Conservation (phyloP, 2,888 invertebrate genomes). For the Hipparchia sbordonii region DNA sequence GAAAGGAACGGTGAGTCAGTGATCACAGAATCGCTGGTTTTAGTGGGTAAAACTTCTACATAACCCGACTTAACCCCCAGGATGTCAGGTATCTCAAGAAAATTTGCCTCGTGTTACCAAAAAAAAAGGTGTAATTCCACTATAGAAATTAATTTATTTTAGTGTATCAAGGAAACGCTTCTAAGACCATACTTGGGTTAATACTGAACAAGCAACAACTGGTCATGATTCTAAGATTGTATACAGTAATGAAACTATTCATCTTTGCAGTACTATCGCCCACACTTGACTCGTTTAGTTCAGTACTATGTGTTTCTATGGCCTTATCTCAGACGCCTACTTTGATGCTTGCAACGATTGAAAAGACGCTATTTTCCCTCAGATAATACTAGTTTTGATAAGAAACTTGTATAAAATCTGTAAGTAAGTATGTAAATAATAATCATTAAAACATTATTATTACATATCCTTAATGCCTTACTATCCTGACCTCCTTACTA, state of each 20-base stretch:
- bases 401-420: conserved; percentile 3
- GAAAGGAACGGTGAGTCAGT: too few relatives aligned
- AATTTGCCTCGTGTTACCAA: too few relatives aligned
- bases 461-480: too few relatives aligned
- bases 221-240: conserved; percentile 39
- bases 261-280: conserved; percentile 53
- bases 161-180: neutral
- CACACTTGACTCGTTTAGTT: conserved; percentile 55
- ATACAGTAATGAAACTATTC: conserved; percentile 54
- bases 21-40: too few relatives aligned
- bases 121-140: too few relatives aligned
- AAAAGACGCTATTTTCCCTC: conserved; percentile 24
- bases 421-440: neutral
- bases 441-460: too few relatives aligned
- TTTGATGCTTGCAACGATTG: conserved; percentile 26
- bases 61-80: too few relatives aligned
- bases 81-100: too few relatives aligned
- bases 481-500: too few relatives aligned
- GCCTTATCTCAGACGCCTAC: conserved; percentile 32
- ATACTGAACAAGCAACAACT: conserved; percentile 6
- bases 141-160: too few relatives aligned
- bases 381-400: conserved; percentile 9
- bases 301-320: conserved; percentile 44
- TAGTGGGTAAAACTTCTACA: too few relatives aligned
- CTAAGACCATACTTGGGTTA: neutral